A percentile compares a stretch with the other conserved stretches of the same genome.
Conservation (phyloP, 2,888 invertebrate species). For the Tipula vernalis region DNA sequence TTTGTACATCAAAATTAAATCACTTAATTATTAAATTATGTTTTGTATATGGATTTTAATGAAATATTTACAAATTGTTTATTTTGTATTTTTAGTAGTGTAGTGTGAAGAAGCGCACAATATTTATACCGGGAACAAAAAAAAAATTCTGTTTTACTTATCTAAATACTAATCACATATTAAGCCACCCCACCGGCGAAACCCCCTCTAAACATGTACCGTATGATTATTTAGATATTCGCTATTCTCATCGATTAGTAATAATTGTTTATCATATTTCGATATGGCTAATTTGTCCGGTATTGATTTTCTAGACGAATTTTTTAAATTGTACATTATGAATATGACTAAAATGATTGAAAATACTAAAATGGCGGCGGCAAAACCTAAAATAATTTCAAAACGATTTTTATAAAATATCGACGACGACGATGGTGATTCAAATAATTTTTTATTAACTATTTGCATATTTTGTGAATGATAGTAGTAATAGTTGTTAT, state of each 20-base stretch:
- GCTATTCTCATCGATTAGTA: not conserved
- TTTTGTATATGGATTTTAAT: not conserved
- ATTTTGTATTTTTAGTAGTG: not conserved
- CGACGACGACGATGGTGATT: not conserved
- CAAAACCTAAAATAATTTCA: not conserved
- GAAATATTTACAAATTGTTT: not conserved
- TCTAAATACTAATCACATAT: not conserved
- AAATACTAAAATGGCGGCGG: not conserved
- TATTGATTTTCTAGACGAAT: not conserved
- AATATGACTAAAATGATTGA: not conserved
- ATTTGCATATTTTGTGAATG: not conserved
- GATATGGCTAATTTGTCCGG: not conserved
- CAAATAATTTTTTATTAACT: not conserved
- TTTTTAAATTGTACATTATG: not conserved
- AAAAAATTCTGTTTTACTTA: not conserved
- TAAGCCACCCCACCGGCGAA: not conserved
- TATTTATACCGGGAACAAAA: not conserved
- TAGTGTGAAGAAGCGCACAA: not conserved
- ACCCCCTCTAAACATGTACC: not conserved
- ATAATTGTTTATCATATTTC: not conserved
- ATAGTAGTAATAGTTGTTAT: not conserved
- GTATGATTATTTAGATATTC: not conserved
- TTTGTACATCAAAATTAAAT: not conserved
- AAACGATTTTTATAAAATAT: not conserved
- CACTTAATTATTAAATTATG: not conserved